Base-by-base conservation (phyloP, 2,888 invertebrate species). In the Dasypolia templi region DNA sequence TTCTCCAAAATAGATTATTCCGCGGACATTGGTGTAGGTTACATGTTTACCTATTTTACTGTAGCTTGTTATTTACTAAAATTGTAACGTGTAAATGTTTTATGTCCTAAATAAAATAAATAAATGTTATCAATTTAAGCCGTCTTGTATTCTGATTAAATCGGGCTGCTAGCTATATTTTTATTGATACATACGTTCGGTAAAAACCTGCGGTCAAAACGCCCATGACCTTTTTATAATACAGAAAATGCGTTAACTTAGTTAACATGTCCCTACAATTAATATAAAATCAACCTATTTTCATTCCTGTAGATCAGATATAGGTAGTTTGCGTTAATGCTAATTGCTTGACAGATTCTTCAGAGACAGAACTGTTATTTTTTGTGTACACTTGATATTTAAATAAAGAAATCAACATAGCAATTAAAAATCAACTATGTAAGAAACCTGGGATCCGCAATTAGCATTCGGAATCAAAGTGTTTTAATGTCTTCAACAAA, bases 371-470 rank as follows among this genome's bases (percentile, higher is more conserved):
- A 53, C 56, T 66, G 35, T 29, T 55, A 44, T 19, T 46, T 75
- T 69, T 72, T 68, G 29, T 72, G 19, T 11, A 9, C 61, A 59
- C 67, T 74, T 72, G 49, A 72, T 74, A 78, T 83, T 74, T 76
- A 75, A 81, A 83, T 82, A 69, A 77, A 76, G 75, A 79, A 81
- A 81, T 83, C 82, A 82, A 53, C 64, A 35, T 22, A 76, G 80
- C 83, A 90, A 91, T 91, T 92, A 89, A 90, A 86, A 91, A 88
- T 81, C 72, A 87, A 92, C 92, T 90, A 88, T 91, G 91, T 92
- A 91, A 87, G 77, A 78, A 86, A 87, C 81, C 82, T 29, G 85
- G 82, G 84, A 87, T 81, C 81, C 78, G 80, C 86, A 83, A 81
- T 87, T 85, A 86, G 83, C 77, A 80, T 84, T 83, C 73, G 62